These are phyloP conservation scores for Stenchaetothrips biformis DNA, from an alignment of 2,888 invertebrate species.

Conservation along the genomic window DNA sequence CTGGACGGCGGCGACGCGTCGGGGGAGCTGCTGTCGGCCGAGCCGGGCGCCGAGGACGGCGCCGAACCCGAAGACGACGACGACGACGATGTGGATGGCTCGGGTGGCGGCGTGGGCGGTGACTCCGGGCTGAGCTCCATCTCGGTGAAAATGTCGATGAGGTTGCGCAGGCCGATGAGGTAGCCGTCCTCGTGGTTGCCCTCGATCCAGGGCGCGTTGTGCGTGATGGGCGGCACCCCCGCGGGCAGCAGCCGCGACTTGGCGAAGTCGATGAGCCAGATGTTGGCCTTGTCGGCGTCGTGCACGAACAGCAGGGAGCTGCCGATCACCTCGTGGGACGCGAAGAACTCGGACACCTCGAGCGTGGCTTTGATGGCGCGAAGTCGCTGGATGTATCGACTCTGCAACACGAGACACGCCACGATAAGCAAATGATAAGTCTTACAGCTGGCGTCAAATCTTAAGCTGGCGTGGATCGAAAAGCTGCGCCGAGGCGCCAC, in stretches of 20 bases:
- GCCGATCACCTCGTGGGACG: conserved; percentile 87
- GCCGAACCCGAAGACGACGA: background rate
- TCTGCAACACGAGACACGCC: conserved; percentile 52
- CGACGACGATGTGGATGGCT: background rate
- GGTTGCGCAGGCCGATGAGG: conserved; percentile 83
- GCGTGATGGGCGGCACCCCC: conserved; percentile 62
- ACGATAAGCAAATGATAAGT: conserved; percentile 8
- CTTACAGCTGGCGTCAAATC: background rate
- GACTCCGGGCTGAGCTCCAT: conserved; percentile 42
- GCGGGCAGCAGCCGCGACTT: conserved; percentile 82
- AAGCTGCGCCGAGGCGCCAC: background rate
- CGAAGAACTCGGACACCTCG: conserved; percentile 83
- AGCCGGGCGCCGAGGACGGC: conserved; percentile 5
- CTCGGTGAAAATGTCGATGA: conserved; percentile 76
- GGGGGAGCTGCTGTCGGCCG: background rate
- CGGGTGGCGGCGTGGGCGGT: conserved; percentile 1
- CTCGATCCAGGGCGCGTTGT: conserved; percentile 77
- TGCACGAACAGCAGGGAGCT: conserved; percentile 93
- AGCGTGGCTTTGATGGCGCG: conserved; percentile 78
- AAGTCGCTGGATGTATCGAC: conserved; percentile 77
- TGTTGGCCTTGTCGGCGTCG: conserved; percentile 78
- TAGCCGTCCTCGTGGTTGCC: conserved; percentile 97
- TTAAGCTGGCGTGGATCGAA: background rate
- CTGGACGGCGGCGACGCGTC: background rate
- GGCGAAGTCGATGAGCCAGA: conserved; percentile 98